Evolutionary conservation across 2,888 invertebrate species (phyloP), one percentile per base, ranked within the genome.

Genomic region (Tromatobia lineatoria): DNA sequence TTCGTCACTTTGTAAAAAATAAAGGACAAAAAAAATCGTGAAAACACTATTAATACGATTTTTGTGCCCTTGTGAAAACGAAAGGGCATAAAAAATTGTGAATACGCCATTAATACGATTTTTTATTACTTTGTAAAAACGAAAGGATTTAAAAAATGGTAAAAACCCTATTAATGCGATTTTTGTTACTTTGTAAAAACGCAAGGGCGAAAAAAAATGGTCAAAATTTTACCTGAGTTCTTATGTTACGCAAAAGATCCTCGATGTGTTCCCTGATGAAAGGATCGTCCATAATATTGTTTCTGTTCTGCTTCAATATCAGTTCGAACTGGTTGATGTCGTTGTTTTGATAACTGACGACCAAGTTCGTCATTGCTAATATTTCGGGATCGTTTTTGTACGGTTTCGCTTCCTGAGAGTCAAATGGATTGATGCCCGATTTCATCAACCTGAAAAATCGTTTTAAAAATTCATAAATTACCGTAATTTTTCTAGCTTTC

Each of bases 361-460:
- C 99, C 90, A 99, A 95, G 94, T 99, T 99, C 7, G 99, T 99
- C 99, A 99, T 99, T 18, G 99, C 99, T 88, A 99, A 95, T 90
- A 99, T 99, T 94, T 99, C 99, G 0, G 99, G 99, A 94, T 99
- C 99, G 94, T 99, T 99, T 94, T 99, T 99, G 94, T 99, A 99
- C 0, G 99, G 99, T 93, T 99, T 99, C 0, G 99, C 99, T 95
- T 99, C 99, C 95, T 99, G 99, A 0, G 99, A 99, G 94, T 99
- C 99, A 94, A 99, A 99, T 0, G 99, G 99, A 94, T 99, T 99
- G 87, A 99, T 99, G 50, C 99, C 99, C 4, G 99, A 99, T 94
- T 99, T 99, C 99, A 99, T 99, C 87, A 99, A 95, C 98, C 98
- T 98, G 90, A 70, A 90, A 90, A 42, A 3, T 83, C 67, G 67